Evolutionary conservation across 2,888 invertebrate species (phyloP), one percentile per base, ranked within the genome.

Genomic region (Leucoma salicis): DNA sequence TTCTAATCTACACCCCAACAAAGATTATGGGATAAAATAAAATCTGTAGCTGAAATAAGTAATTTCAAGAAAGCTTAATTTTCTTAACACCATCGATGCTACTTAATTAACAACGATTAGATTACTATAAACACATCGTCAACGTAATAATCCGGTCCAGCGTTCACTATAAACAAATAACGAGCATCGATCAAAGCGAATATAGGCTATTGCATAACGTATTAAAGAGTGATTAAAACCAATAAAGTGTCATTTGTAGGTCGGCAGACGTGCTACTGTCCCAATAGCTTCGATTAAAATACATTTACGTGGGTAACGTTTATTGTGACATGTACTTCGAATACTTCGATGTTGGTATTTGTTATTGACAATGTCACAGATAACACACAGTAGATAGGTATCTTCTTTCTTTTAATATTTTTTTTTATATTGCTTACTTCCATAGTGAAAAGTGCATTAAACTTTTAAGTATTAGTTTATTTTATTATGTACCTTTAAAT

Each of bases 161-260:
- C 25, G 27, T 34, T 27, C 24, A 31, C 24, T 5, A 40, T 29
- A 34, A 41, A 42, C 39, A 46, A 42, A 46, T 40, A 40, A 33
- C 14, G 29, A 25, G 43, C 38, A 38, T 31, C 14, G 33, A 25
- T 29, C 33, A 27, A 28, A 49, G 41, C 42, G 31, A 43, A 44
- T 41, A 49, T 33, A 49, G 39, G 31, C 46, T 46, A 43, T 42
- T 53, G 48, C 57, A 39, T 53, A 57, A 54, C 44, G 33, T 36
- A 39, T 45, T 49, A 52, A 51, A 41, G 46, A 50, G 15, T 42
- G 53, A 52, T 55, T 55, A 60, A 35, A 51, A 53, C 39, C 48
- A 59, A 62, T 60, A 56, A 57, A 48, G 42, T 44, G 39, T 38
- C 43, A 42, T 53, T 60, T 56, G 51, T 59, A 47, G 60, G 57